Evolutionary conservation across 1,140 invertebrate species (phyloP), one percentile per base, ranked within the genome.

Genomic region (Chelonus insularis): DNA sequence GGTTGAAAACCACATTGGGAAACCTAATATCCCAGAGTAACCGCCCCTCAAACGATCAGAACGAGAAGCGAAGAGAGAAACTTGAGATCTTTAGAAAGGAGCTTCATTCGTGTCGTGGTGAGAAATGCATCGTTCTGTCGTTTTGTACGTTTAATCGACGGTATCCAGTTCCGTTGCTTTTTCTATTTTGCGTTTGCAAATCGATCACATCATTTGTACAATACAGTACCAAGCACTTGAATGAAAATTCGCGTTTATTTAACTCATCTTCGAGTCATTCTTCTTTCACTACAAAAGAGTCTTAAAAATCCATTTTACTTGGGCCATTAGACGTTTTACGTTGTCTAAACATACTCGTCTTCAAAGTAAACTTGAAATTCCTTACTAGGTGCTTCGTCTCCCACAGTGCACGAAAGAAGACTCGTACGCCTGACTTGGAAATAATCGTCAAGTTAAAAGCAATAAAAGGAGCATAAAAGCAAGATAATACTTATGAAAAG

Each of bases 1-100:
- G 77, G 76, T 72, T 80, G 78, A 80, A 79, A 78, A 78, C 76
- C 78, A 70, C 76, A 78, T 68, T 78, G 76, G 76, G 77, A 79
- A 79, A 79, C 76, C 77, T 79, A 78, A 78, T 79, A 79, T 78
- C 73, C 68, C 71, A 68, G 71, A 68, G 69, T 68, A 63, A 58
- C 61, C 48, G 25, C 21, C 57, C 25, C 25, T 29, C 25, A 29
- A 29, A 29, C 25, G 25, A 29, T 29, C 25, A 29, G 25, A 29
- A 29, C 7, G 25, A 29, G 25, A 3, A 7, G 25, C 25, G 25
- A 29, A 29, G 25, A 29, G 25, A 52, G 43, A 50, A 58, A 57
- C 55, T 45, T 37, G 57, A 58, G 57, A 58, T 34, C 29, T 14
- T 58, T 16, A 29, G 52, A n/a, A 57, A 45, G 39, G 55, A 58